Evolutionary conservation across 2,888 invertebrate genomes (phyloP).

Genomic region (Isoperla grammatica): DNA sequence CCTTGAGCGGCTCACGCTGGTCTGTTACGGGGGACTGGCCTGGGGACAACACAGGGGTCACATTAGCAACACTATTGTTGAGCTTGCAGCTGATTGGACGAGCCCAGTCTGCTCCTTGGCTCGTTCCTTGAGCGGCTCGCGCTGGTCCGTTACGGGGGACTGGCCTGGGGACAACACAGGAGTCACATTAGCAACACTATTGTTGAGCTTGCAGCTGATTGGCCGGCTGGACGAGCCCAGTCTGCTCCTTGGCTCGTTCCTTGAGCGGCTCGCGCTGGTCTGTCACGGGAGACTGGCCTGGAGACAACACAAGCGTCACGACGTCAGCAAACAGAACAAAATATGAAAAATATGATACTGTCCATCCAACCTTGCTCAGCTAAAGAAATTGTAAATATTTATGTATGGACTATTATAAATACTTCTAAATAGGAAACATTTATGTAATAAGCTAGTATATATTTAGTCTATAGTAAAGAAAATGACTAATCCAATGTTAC

Average conservation of each 20-base stretch:
- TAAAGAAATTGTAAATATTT: too few relatives aligned
- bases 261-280: slow-evolving; percentile 42
- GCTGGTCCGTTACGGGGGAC: slow-evolving; percentile 42
- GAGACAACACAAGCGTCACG: slow-evolving; percentile 4
- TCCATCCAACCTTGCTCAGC: too few relatives aligned
- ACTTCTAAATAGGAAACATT: too few relatives aligned
- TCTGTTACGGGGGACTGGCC: slow-evolving; percentile 40
- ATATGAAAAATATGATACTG: too few relatives aligned
- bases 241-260: slow-evolving; percentile 40
- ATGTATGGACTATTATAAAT: too few relatives aligned
- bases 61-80: too few relatives aligned
- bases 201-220: slow-evolving; percentile 30
- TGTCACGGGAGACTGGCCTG: slow-evolving; percentile 40
- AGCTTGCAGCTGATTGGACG: slow-evolving; percentile 29
- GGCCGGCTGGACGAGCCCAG: slow-evolving; percentile 28
- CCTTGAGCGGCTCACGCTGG: slow-evolving; percentile 41
- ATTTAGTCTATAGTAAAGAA: too few relatives aligned
- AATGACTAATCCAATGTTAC: too few relatives aligned
- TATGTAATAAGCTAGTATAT: too few relatives aligned
- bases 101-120: slow-evolving; percentile 35
- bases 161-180: slow-evolving; percentile 18
- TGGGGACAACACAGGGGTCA: not conserved
- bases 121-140: slow-evolving; percentile 42
- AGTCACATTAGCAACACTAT: too few relatives aligned
- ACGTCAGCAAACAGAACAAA: not conserved